Conservation (phyloP, 2,113 vertebrate species). For the Amphiprion ocellaris region DNA sequence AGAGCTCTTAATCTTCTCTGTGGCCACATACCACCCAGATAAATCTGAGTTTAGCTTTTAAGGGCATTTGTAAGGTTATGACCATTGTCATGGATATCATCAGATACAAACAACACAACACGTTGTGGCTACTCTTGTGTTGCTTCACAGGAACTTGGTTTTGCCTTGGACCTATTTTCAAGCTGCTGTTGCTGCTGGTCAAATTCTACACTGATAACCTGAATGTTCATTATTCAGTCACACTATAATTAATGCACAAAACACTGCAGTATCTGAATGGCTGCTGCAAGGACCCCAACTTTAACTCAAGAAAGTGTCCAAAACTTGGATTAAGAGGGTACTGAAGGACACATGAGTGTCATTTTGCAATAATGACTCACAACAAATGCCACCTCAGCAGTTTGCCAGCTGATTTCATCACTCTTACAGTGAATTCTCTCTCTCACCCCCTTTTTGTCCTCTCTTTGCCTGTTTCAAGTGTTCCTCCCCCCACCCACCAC, state of each 20-base stretch:
- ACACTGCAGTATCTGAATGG: neutral
- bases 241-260: neutral
- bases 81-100: conserved; percentile 31
- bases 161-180: neutral
- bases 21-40: conserved; percentile 37
- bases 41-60: conserved; percentile 30
- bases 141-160: neutral
- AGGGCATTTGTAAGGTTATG: conserved; percentile 28
- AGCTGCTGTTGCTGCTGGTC: neutral
- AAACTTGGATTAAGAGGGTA: neutral
- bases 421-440: conserved; percentile 7
- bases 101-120: conserved; percentile 19
- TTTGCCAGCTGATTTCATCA: conserved; percentile 53
- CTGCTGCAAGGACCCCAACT: neutral
- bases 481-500: neutral
- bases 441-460: neutral
- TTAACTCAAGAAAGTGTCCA: neutral
- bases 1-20: conserved; percentile 54
- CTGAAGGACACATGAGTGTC: neutral
- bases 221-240: neutral
- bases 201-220: neutral
- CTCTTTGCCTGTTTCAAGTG: conserved; percentile 3
- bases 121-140: neutral
- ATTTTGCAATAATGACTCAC: conserved; percentile 42
- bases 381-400: conserved; percentile 46